Conservation (phyloP, 2,797 vertebrate species). For the Parauchenoglanis punctatus region DNA sequence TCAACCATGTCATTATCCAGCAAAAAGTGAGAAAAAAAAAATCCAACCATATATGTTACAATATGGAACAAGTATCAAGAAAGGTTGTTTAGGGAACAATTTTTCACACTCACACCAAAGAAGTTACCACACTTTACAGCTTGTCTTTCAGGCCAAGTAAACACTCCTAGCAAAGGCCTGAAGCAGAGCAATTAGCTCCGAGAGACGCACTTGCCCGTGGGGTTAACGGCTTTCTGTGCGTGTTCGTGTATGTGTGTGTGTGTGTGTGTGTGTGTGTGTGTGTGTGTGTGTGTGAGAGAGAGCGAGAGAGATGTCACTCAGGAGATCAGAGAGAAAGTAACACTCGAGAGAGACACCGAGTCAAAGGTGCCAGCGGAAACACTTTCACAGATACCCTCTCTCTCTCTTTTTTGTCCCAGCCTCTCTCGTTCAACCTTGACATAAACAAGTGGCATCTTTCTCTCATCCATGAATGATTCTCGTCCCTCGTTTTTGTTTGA, state of each 20-base stretch:
- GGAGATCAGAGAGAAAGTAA: conserved; percentile 58
- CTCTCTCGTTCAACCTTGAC: conserved; percentile 12
- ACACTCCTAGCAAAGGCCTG: conserved; percentile 34
- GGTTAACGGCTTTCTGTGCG: conserved; percentile 29
- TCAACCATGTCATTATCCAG: background rate
- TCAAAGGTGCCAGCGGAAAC: conserved; percentile 71
- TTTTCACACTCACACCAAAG: background rate
- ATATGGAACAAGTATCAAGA: background rate
- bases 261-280: conserved; percentile 23
- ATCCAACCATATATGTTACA: background rate
- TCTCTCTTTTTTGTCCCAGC: background rate
- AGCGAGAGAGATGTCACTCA: conserved; percentile 38
- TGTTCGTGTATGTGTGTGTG: conserved; percentile 32
- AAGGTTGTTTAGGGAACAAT: background rate
- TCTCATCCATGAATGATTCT: conserved; percentile 26
- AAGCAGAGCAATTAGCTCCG: conserved; percentile 40
- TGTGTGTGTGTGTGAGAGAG: conserved; percentile 18
- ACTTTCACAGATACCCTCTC: conserved; percentile 47
- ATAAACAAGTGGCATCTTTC: conserved; percentile 44
- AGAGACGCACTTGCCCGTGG: conserved; percentile 16
- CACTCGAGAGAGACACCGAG: conserved; percentile 53
- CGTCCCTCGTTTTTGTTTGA: conserved; percentile 40
- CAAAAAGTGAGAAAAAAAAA: background rate
- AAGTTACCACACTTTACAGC: background rate
- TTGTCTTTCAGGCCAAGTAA: conserved; percentile 16